Percentiles rank a stretch among this genome's conserved stretches.
These are phyloP conservation scores for Gambusia yucatana DNA, from an alignment of 2,797 vertebrate species.

Conservation along the genomic window DNA sequence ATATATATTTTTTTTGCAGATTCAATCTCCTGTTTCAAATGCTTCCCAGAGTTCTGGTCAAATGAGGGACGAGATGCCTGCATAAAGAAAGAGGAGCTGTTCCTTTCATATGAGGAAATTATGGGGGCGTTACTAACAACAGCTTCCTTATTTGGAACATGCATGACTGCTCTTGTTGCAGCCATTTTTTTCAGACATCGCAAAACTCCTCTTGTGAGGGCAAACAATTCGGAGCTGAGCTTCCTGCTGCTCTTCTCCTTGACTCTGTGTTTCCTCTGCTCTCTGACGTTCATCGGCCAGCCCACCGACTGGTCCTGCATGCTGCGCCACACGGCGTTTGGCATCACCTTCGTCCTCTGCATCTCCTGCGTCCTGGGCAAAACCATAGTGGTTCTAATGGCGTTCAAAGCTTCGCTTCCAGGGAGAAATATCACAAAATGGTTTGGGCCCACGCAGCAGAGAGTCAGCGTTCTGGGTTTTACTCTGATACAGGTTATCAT, in stretches of 20 bases:
- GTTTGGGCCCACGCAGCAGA: conserved; percentile 68
- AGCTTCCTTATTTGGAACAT: conserved; percentile 68
- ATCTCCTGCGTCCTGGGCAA: conserved; percentile 76
- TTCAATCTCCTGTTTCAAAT: conserved; percentile 59
- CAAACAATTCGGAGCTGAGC: conserved; percentile 73
- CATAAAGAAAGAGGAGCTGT: conserved; percentile 59
- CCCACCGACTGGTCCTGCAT: conserved; percentile 77
- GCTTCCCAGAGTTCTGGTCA: conserved; percentile 64
- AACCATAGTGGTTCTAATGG: conserved; percentile 75
- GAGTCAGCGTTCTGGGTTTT: conserved; percentile 60
- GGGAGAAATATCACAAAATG: conserved; percentile 66
- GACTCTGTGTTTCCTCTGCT: conserved; percentile 71
- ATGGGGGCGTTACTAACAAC: conserved; percentile 73
- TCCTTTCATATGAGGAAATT: conserved; percentile 55
- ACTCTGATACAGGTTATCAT: conserved; percentile 70
- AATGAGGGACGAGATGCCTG: conserved; percentile 58
- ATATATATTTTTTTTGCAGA: conserved; percentile 41
- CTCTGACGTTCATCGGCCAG: conserved; percentile 70
- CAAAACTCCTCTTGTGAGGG: conserved; percentile 68
- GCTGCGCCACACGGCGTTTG: conserved; percentile 71
- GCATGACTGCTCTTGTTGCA: conserved; percentile 51
- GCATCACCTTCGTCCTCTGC: conserved; percentile 75
- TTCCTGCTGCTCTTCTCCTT: conserved; percentile 75
- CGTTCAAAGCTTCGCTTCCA: conserved; percentile 69
- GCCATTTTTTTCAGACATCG: conserved; percentile 67